Base-by-base conservation (phyloP, 2,113 vertebrate species). In the Eolophus roseicapilla region DNA sequence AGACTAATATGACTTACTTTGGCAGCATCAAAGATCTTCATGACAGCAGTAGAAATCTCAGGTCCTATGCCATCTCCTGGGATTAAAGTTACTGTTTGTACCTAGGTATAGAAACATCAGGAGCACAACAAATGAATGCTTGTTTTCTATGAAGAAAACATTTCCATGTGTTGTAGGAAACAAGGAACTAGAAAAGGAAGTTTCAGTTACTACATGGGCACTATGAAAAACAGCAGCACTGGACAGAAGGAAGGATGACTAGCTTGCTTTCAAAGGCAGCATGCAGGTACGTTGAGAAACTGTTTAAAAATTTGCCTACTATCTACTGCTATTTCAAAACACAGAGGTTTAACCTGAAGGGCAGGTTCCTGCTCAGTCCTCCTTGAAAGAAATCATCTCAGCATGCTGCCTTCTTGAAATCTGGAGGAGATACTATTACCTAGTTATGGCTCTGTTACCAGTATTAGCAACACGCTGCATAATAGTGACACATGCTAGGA, bases 1-100 rank as follows among this genome's bases (percentile, higher is more conserved):
- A 80, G 84, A 49, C 5, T 55, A 77, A 47, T 10, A 7, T 0
- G 5, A 94, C 98, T 97, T 97, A 99, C 99, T 95, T 99, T 98
- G 88, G 99, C 99, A 93, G 98, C 98, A 96, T 99, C 99, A 97
- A 99, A 99, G 95, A 99, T 99, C 93, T 99, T 99, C 98, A 99
- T 98, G 60, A 99, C 99, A 79, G 99, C 98, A 70, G 92, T 88
- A 55, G 99, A 99, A 96, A 99, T 99, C 96, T 99, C 99, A 0
- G 99, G 99, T 93, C 99, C 99, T 91, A 99, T 99, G 94, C 99
- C 99, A 98, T 99, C 99, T 84, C 99, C 99, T 81, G 99, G 99
- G 98, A 99, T 99, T 98, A 99, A 97, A 89, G 99, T 99, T 87
- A 99, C 99, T 50, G 99, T 99, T 91, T 99, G 98, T 79, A 98